Evolutionary conservation across 2,797 vertebrate genomes (phyloP), one percentile per base, ranked within the genome.

Genomic region (Enteromius thamalakanensis): DNA sequence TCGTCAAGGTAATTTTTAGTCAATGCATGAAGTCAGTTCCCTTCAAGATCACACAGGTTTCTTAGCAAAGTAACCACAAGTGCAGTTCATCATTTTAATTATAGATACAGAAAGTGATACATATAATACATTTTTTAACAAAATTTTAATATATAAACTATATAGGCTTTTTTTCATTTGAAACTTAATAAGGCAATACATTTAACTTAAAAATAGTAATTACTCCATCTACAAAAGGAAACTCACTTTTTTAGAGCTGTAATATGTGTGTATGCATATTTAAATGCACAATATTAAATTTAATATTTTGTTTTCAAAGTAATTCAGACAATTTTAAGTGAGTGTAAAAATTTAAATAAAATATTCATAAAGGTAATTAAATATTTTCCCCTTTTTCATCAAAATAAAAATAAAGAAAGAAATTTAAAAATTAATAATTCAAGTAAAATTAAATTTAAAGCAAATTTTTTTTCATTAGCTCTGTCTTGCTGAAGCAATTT

Each of bases 401-500:
- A 29, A 14, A 34, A 76, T 42, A 21, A 11, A 65, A 32, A 7
- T 1, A 15, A 64, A 78, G 5, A 0, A 21, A 14, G 3, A 34
- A 19, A n/a, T 32, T 29, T 7, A 6, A 0, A 1, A 26, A 71
- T 42, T 2, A 49, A 32, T 17, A 29, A 49, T 19, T 3, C 34
- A 75, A 21, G 6, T 32, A 14, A 34, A 23, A 58, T 58, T 0
- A 60, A 26, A 60, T 42, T 26, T 4, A 23, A 60, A 60, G 21
- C 21, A 58, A 42, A 17, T 1, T 3, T 23, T 37, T 26, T 64
- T 45, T 45, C n/a, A 19, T 60, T 11, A 45, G 37, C 11, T 72
- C 47, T 32, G 5, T 76, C 55, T 79, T 58, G 55, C 62, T 29
- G 26, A 42, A 45, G 72, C 32, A 26, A 85, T 85, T 87, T 79